phyloP scores from a whole-genome alignment of 2,888 invertebrate genomes.

The Ectemnius lituratus region DNA sequence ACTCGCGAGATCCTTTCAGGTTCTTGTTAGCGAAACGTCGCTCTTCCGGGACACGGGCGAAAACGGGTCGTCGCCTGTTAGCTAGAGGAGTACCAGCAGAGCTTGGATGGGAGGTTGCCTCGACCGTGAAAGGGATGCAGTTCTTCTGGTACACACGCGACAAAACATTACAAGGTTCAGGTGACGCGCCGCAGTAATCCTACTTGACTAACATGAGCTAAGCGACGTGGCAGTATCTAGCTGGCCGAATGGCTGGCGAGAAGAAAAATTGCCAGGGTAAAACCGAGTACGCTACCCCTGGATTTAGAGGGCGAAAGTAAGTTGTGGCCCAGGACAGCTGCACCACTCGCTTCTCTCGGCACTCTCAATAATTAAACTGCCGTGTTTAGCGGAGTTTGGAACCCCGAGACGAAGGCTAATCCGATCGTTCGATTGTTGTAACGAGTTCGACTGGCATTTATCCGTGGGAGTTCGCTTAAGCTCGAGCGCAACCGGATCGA shows the following conservation, averaged over 20 bases:
- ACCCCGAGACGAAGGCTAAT: conserved; percentile 33
- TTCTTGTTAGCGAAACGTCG: conserved; percentile 74
- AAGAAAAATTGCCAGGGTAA: conserved; percentile 56
- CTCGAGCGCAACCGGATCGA: conserved; percentile 45
- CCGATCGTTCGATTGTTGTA: conserved; percentile 52
- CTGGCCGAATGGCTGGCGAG: conserved; percentile 44
- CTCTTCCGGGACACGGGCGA: conserved; percentile 56
- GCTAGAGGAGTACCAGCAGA: conserved; percentile 23
- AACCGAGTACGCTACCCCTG: conserved; percentile 32
- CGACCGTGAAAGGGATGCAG: conserved; percentile 64
- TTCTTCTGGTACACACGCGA: conserved; percentile 65
- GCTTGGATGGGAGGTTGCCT: conserved; percentile 40
- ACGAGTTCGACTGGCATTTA: conserved; percentile 55
- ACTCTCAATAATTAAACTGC: conserved; percentile 67
- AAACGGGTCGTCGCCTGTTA: conserved; percentile 22
- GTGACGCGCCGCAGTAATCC: conserved; percentile 68
- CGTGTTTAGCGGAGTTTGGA: conserved; percentile 44
- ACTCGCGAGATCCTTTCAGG: conserved; percentile 71
- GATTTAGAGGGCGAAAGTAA: conserved; percentile 16
- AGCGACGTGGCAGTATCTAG: conserved; percentile 62
- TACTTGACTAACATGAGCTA: conserved; percentile 72
- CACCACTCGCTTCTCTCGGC: conserved; percentile 18
- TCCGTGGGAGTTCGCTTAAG: conserved; percentile 54
- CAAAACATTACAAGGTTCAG: conserved; percentile 74
- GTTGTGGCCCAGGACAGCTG: conserved; percentile 29